A percentile compares a stretch with the other conserved stretches of the same genome.
These are phyloP conservation scores for Gymnothorax reevesii DNA, from an alignment of 2,797 vertebrate genomes.

Conservation along the genomic window DNA sequence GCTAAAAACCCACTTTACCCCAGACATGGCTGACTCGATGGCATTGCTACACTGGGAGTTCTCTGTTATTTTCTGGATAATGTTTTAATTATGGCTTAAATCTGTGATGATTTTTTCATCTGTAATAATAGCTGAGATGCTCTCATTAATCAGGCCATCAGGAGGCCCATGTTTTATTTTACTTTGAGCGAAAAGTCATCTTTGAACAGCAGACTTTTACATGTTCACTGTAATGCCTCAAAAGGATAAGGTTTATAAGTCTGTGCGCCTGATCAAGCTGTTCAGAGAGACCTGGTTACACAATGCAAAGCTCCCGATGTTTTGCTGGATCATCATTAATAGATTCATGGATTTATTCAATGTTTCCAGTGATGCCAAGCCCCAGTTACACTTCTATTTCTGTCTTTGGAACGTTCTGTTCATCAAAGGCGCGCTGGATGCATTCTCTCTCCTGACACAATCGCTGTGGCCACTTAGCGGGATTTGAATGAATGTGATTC, in stretches of 20 bases:
- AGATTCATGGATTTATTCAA: neutral
- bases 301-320: neutral
- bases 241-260: neutral
- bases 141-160: neutral
- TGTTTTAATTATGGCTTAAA: neutral
- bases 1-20: neutral
- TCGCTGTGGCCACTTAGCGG: conserved; percentile 6
- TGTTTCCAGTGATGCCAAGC: neutral
- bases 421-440: neutral
- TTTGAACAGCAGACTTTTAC: neutral
- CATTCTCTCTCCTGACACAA: conserved; percentile 12
- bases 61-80: neutral
- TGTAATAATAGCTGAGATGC: neutral
- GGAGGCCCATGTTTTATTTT: neutral
- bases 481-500: conserved; percentile 12
- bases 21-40: neutral
- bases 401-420: neutral
- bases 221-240: neutral
- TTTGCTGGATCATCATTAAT: neutral
- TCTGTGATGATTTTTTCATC: neutral
- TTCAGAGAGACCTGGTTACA: neutral
- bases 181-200: neutral
- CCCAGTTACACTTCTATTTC: neutral
- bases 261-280: neutral
- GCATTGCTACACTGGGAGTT: neutral